Evolutionary conservation across 2,113 vertebrate genomes (phyloP).

Genomic region (Odobenus rosmarus): DNA sequence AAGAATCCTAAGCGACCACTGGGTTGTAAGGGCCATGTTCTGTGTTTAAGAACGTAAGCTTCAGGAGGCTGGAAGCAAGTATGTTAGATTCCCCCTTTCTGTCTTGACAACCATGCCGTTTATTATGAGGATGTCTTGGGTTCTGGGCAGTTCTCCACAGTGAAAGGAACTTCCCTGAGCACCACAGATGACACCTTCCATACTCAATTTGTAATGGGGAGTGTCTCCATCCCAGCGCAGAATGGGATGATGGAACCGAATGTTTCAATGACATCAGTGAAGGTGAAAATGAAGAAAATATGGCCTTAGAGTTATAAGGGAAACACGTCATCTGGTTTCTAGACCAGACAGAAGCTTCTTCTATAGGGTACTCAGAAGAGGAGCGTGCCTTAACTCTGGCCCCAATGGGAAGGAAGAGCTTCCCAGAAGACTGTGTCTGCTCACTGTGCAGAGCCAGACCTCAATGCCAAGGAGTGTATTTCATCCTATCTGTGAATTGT

Average conservation of each 20-base stretch:
- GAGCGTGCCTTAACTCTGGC: background rate
- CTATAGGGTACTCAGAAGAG: background rate
- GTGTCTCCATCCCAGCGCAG: conserved; percentile 95
- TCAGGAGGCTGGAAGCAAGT: conserved; percentile 92
- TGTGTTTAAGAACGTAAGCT: conserved; percentile 92
- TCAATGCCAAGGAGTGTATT: background rate
- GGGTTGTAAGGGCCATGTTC: conserved; percentile 86
- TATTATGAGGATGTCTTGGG: conserved; percentile 94
- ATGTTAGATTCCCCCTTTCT: conserved; percentile 91
- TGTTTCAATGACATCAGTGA: conserved; percentile 93
- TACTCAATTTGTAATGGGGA: conserved; percentile 91
- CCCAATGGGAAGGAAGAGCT: background rate
- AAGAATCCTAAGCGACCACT: conserved; percentile 90
- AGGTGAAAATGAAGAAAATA: conserved; percentile 87
- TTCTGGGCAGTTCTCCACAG: conserved; percentile 92
- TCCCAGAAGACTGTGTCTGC: too few relatives aligned
- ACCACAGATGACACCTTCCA: conserved; percentile 92
- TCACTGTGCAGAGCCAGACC: background rate
- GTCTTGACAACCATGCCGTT: conserved; percentile 91
- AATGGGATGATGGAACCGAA: conserved; percentile 94
- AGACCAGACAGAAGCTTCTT: conserved; percentile 89
- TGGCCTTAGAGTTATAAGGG: conserved; percentile 87
- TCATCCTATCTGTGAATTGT: background rate
- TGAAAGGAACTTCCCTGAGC: conserved; percentile 93
- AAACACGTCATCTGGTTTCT: conserved; percentile 79